These are phyloP conservation scores for Lamproptera curius DNA, from an alignment of 2,888 invertebrate genomes.

Conservation along the genomic window DNA sequence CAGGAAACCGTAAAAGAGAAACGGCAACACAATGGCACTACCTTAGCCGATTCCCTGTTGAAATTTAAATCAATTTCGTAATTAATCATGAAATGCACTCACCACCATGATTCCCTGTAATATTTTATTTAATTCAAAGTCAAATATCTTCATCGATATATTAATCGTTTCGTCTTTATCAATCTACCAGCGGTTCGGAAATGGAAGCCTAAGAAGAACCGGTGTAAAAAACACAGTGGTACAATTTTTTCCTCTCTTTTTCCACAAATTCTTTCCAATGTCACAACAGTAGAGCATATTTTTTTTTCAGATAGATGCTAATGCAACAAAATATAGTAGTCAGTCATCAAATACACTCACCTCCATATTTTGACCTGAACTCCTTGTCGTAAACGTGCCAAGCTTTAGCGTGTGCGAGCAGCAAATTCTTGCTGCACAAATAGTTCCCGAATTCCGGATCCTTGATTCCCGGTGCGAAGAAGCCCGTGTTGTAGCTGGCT, in stretches of 20 bases:
- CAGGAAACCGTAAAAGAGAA: too few relatives aligned
- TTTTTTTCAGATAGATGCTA: too few relatives aligned
- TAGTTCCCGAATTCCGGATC: conserved; percentile 72
- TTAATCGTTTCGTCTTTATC: background rate
- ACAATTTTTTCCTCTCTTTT: background rate
- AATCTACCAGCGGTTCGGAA: too few relatives aligned
- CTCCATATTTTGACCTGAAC: conserved; percentile 66
- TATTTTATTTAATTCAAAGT: background rate
- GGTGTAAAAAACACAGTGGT: background rate
- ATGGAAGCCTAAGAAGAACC: too few relatives aligned
- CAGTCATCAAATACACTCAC: conserved; percentile 34
- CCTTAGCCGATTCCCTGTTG: too few relatives aligned
- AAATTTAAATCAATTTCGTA: too few relatives aligned
- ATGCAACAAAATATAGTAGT: too few relatives aligned
- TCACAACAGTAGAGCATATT: too few relatives aligned
- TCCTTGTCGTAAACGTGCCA: conserved; percentile 76
- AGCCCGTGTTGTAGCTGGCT: conserved; percentile 51
- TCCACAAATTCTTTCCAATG: too few relatives aligned
- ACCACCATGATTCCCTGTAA: too few relatives aligned
- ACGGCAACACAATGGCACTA: too few relatives aligned
- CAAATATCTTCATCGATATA: background rate
- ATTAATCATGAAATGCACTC: too few relatives aligned
- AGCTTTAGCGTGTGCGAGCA: conserved; percentile 81
- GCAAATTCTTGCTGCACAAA: conserved; percentile 78
- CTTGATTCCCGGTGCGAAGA: conserved; percentile 45